Evolutionary conservation across 2,888 invertebrate species (phyloP).

Genomic region (Brachylomia viminalis): DNA sequence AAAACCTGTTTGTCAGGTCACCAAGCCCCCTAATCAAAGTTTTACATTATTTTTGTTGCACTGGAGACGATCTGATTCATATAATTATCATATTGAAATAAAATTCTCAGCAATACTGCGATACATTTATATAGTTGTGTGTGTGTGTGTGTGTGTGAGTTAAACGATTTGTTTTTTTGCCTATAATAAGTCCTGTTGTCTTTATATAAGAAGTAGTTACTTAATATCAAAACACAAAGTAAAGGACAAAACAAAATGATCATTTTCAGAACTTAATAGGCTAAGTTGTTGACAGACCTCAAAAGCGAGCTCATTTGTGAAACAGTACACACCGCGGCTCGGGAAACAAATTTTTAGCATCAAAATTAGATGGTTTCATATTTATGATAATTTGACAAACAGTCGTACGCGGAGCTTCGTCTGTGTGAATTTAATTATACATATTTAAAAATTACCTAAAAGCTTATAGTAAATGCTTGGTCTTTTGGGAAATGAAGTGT

Average conservation of each 20-base stretch:
- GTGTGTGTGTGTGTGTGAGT: not conserved
- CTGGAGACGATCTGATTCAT: no score
- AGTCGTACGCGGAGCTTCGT: not conserved
- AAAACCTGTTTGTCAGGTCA: no score
- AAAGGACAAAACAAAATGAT: conserved; percentile 26
- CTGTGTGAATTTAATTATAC: not conserved
- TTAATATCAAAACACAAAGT: conserved; percentile 18
- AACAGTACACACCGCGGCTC: conserved; percentile 24
- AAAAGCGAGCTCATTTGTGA: conserved; percentile 36
- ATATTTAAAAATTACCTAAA: no score
- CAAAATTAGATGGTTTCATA: conserved; percentile 14
- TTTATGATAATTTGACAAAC: conserved; percentile 27
- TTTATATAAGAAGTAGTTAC: not conserved
- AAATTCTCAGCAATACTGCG: no score
- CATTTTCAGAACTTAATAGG: conserved; percentile 27
- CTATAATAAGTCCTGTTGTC: not conserved
- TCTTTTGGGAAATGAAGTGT: not conserved
- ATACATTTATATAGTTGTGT: no score
- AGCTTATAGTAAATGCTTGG: not conserved
- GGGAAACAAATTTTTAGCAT: conserved; percentile 16
- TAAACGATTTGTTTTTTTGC: not conserved
- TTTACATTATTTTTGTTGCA: no score
- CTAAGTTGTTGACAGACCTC: conserved; percentile 25
- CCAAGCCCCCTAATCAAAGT: no score
- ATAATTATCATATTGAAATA: no score